Percentiles rank a stretch among this genome's conserved stretches.
These are phyloP conservation scores for Sylvia borin DNA, from an alignment of 2,797 vertebrate species.

Conservation along the genomic window DNA sequence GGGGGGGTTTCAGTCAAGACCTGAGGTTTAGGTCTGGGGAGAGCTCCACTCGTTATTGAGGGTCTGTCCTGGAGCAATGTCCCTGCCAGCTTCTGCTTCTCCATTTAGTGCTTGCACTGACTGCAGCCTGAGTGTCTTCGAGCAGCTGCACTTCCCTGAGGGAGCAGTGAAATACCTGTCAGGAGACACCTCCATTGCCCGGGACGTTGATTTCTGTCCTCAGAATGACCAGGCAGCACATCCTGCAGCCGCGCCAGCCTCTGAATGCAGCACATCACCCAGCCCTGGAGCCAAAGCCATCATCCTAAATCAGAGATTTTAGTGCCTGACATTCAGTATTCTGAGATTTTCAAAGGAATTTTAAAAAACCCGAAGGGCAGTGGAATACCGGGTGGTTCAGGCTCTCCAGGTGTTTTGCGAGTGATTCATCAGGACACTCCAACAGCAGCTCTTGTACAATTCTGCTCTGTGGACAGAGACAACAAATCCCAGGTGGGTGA, in stretches of 20 bases:
- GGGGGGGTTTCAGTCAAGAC: neutral
- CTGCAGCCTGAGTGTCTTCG: neutral
- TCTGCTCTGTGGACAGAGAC: neutral
- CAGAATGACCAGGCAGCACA: neutral
- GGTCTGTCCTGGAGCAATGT: neutral
- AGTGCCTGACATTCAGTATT: neutral
- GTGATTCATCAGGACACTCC: too few species aligned
- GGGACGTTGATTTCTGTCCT: neutral
- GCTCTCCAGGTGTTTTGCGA: neutral
- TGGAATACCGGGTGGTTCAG: neutral
- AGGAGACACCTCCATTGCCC: neutral
- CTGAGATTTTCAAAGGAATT: neutral
- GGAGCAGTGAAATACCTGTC: neutral
- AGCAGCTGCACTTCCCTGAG: neutral
- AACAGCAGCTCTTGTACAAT: neutral
- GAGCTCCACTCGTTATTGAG: neutral
- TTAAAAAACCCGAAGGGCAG: neutral
- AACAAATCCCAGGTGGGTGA: neutral
- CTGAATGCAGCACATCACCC: neutral
- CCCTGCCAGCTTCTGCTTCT: neutral
- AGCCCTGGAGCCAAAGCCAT: accelerated
- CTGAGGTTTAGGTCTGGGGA: neutral
- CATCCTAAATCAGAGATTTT: neutral
- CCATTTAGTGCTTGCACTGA: neutral
- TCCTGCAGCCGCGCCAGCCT: neutral